Evolutionary conservation across 2,888 invertebrate genomes (phyloP).

Genomic region (Archips xylosteana): DNA sequence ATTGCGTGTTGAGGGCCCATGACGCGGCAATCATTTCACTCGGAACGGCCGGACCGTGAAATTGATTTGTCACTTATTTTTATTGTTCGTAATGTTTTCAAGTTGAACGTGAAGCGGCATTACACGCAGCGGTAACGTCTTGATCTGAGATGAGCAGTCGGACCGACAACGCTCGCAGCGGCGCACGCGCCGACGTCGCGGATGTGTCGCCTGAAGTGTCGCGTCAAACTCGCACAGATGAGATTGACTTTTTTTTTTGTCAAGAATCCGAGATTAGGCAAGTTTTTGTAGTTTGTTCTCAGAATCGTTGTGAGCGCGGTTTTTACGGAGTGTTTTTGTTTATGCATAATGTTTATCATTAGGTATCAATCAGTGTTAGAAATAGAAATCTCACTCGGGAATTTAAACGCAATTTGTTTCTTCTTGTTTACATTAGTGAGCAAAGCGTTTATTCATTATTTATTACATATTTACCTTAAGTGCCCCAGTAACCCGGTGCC

Average conservation of each 20-base stretch:
- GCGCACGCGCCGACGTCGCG: constrained; percentile 56
- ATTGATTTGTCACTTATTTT: constrained; percentile 61
- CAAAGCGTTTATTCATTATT: constrained; percentile 10
- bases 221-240: constrained; percentile 65
- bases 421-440: constrained; percentile 17
- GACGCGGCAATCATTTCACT: constrained; percentile 28
- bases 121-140: constrained; percentile 31
- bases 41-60: constrained; percentile 50
- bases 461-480: constrained; percentile 7
- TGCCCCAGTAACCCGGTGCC: constrained; percentile 5
- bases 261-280: constrained; percentile 69
- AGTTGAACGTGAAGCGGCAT: constrained; percentile 18
- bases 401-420: constrained; percentile 23
- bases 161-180: constrained; percentile 44
- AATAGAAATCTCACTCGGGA: constrained; percentile 28
- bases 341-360: constrained; percentile 26
- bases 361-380: constrained; percentile 14
- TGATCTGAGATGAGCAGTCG: constrained; percentile 39
- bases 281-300: constrained; percentile 55
- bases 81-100: constrained; percentile 41
- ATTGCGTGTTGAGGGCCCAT: constrained; percentile 30
- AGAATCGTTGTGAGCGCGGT: constrained; percentile 26
- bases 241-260: constrained; percentile 67
- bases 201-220: constrained; percentile 68
- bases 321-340: constrained; percentile 29